Evolutionary conservation across 2,113 vertebrate genomes (phyloP), one percentile per base, ranked within the genome.

Genomic region (Sialia sialis): DNA sequence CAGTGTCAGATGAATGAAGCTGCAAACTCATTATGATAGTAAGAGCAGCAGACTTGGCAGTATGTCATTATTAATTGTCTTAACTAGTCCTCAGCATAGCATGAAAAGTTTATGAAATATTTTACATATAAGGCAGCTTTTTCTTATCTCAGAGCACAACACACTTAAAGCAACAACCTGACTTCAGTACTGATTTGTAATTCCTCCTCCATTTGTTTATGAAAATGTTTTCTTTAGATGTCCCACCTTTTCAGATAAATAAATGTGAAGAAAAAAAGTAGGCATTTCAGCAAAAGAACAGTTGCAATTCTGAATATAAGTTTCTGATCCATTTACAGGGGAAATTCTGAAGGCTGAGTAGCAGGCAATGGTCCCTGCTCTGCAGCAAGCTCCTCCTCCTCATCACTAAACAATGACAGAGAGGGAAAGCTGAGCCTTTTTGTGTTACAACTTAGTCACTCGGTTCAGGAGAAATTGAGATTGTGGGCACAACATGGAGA

Each of bases 351-450:
- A 30, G 69, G 34, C 16, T 34, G 17, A 73, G 14, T 3, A 41
- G 17, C 11, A 29, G 39, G 15, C 20, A 12, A 4, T 5, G 30
- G 10, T 69, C 39, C 18, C 32, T 51, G 6, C 11, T 52, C 30
- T 27, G 32, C 72, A 60, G 59, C 4, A 60, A 32, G 18, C 5
- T 84, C 38, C 51, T 81, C 38, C 46, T 84, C 25, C 27, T 58
- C 1, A 0, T 21, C 0, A 0, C 16, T 30, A 20, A 84, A 29
- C 7, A 20, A 11, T 12, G 46, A 30, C 17, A 27, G 27, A 10
- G 6, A 9, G 6, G 29, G 32, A 43, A 83, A 56, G 5, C 72
- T 25, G 54, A 84, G 7, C 11, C 11, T 10, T 25, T 29, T 38
- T 2, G 3, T 27, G 9, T 56, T 60, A 48, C 16, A 72, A 30